Evolutionary conservation across 2,888 invertebrate genomes (phyloP).

Genomic region (Argyra leucocephala): DNA sequence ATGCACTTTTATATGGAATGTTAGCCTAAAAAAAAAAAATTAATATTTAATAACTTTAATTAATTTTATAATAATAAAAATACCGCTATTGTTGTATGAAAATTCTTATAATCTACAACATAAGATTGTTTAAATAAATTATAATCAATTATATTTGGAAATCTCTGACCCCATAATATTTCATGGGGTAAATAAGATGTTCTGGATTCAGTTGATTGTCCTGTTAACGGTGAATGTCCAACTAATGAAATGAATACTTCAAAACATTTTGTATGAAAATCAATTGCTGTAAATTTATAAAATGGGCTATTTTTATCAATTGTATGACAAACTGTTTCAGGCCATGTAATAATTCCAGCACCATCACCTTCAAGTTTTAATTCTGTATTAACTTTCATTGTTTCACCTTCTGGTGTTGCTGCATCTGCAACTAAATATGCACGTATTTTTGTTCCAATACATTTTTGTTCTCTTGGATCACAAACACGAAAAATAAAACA

Average conservation of each 20-base stretch:
- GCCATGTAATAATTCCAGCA: conserved; percentile 68
- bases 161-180: conserved; percentile 75
- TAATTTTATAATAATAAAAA: conserved; percentile 13
- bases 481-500: conserved; percentile 73
- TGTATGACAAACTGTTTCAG: conserved; percentile 73
- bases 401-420: conserved; percentile 55
- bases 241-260: conserved; percentile 73
- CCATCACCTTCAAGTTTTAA: conserved; percentile 56
- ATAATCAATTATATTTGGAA: conserved; percentile 58
- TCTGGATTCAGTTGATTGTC: conserved; percentile 59
- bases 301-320: conserved; percentile 72
- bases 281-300: conserved; percentile 60
- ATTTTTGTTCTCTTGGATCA: conserved; percentile 65
- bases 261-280: conserved; percentile 64
- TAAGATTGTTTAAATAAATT: conserved; percentile 51
- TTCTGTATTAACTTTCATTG: conserved; percentile 63
- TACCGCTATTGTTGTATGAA: conserved; percentile 40
- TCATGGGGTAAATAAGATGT: conserved; percentile 73
- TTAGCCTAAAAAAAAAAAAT: neutral
- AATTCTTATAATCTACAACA: conserved; percentile 39
- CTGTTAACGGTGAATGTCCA: conserved; percentile 70
- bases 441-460: conserved; percentile 68
- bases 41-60: neutral
- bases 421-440: conserved; percentile 45
- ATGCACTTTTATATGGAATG: neutral